These are phyloP conservation scores for Telmatochromis sp. DNA, from an alignment of 2,113 vertebrate genomes.

Conservation along the genomic window DNA sequence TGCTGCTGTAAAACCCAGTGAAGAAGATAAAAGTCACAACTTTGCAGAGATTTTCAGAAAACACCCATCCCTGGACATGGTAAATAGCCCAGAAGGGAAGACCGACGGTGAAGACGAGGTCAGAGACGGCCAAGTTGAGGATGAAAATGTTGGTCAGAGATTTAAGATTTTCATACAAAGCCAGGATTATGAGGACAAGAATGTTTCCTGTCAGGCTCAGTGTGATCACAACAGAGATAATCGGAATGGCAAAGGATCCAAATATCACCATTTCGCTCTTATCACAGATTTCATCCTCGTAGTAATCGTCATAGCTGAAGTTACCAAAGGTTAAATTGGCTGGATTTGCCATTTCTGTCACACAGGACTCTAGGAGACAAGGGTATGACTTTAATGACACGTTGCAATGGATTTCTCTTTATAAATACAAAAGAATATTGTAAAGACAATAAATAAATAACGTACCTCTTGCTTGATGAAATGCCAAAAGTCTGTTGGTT, in stretches of 20 bases:
- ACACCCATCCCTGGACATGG: constrained; percentile 73
- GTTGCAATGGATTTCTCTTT: no score
- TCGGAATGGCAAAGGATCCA: constrained; percentile 49
- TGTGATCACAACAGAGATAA: constrained; percentile 72
- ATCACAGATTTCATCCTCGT: constrained; percentile 61
- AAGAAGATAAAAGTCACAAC: constrained; percentile 76
- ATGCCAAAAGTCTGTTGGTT: no score
- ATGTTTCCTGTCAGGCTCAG: constrained; percentile 82
- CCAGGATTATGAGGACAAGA: constrained; percentile 80
- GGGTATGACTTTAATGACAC: no score
- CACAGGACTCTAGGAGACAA: no score
- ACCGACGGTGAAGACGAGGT: constrained; percentile 79
- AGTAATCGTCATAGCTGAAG: fast-evolving
- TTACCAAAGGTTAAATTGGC: no score
- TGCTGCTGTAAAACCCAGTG: constrained; percentile 81
- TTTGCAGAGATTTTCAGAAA: constrained; percentile 78
- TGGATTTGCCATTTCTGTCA: not conserved
- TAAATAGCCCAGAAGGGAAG: constrained; percentile 79
- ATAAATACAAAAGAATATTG: no score
- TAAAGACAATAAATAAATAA: no score
- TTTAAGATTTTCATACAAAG: constrained; percentile 78
- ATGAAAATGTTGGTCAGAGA: constrained; percentile 87
- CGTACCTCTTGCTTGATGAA: no score
- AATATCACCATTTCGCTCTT: constrained; percentile 44
- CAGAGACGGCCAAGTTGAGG: constrained; percentile 83